These are phyloP conservation scores for Rynchops niger DNA, from an alignment of 2,113 vertebrate species.

Conservation along the genomic window DNA sequence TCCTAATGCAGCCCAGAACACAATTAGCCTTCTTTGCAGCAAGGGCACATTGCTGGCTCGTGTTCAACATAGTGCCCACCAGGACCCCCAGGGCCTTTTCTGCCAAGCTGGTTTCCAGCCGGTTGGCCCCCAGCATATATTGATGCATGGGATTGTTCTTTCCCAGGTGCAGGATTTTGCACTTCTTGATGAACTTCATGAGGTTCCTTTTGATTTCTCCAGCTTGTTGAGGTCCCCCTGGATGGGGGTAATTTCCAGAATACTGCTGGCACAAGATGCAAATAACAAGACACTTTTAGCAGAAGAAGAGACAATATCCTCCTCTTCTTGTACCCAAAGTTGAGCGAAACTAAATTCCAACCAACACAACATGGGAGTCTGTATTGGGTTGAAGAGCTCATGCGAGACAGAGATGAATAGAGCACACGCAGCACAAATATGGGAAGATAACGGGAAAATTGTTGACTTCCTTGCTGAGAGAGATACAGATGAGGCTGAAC, in stretches of 20 bases:
- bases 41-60: neutral
- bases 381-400: neutral
- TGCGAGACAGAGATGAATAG: neutral
- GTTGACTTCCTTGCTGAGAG: neutral
- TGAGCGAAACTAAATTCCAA: neutral
- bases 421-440: neutral
- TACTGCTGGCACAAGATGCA: neutral
- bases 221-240: neutral
- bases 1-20: neutral
- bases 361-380: neutral
- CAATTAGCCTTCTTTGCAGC: neutral
- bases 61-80: accelerated
- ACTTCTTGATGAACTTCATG: neutral
- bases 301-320: neutral
- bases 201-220: neutral
- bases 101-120: neutral
- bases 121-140: accelerated
- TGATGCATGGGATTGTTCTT: neutral
- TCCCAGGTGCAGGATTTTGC: neutral
- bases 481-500: neutral
- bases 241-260: neutral
- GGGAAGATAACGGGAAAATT: neutral
- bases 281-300: neutral
- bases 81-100: neutral
- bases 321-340: neutral